phyloP scores from a whole-genome alignment of 2,888 invertebrate genomes.

The Mechanitis messenoides region DNA sequence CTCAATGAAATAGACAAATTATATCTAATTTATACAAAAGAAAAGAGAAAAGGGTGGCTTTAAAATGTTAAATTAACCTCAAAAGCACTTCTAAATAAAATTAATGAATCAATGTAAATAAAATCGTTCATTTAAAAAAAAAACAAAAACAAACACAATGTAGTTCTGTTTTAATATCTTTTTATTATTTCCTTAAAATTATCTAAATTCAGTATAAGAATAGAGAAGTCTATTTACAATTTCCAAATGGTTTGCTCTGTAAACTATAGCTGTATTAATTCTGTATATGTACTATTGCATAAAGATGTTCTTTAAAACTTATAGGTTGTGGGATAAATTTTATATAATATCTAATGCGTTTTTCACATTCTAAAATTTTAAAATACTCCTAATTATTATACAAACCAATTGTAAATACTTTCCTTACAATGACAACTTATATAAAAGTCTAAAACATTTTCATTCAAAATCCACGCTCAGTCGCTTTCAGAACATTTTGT shows the following conservation, averaged over 20 bases:
- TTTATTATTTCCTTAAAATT: no score
- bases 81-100: conserved; percentile 34
- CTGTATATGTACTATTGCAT: no score
- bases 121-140: conserved; percentile 10
- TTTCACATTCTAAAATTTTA: not conserved
- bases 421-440: not conserved
- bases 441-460: conserved; percentile 1
- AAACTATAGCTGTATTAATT: no score
- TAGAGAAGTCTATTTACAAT: no score
- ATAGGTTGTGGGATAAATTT: no score
- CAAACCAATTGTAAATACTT: not conserved
- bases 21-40: conserved; percentile 39
- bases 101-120: conserved; percentile 24
- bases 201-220: no score
- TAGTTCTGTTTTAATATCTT: not conserved
- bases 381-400: not conserved
- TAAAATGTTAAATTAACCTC: conserved; percentile 46
- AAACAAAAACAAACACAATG: not conserved
- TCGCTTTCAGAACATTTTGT: conserved; percentile 10
- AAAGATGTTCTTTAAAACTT: no score
- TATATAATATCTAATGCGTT: no score
- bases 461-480: conserved; percentile 15
- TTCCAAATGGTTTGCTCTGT: no score
- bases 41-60: conserved; percentile 37
- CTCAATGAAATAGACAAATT: conserved; percentile 40